phyloP scores from a whole-genome alignment of 2,797 vertebrate genomes.

The Allobates femoralis region DNA sequence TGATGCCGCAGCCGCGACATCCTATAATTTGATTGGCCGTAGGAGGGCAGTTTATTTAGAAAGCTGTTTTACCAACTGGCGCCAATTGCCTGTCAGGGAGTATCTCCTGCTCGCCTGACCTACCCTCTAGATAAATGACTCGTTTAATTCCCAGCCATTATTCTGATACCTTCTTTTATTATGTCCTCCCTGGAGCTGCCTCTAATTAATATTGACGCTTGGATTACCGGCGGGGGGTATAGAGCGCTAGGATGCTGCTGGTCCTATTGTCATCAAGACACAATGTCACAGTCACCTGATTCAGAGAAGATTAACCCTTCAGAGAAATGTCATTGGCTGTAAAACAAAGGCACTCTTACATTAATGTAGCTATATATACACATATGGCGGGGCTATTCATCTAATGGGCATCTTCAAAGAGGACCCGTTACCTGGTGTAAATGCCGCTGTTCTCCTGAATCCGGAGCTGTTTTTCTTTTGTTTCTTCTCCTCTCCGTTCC shows the following conservation, averaged over 20 bases:
- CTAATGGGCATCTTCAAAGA: no score
- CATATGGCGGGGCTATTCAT: no score
- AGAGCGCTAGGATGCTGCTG: slow-evolving; percentile 21
- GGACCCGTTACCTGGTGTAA: no score
- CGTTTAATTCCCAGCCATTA: slow-evolving; percentile 60
- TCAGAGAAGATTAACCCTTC: slow-evolving; percentile 23
- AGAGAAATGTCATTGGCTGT: neutral
- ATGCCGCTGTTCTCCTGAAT: no score
- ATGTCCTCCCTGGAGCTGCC: slow-evolving; percentile 42
- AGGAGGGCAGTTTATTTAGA: slow-evolving; percentile 55
- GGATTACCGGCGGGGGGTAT: slow-evolving; percentile 42
- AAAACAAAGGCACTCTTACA: neutral
- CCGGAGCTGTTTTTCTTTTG: no score
- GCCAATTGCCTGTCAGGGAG: slow-evolving; percentile 58
- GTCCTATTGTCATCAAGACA: slow-evolving; percentile 42
- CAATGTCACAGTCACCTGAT: slow-evolving; percentile 47
- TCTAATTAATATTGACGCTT: slow-evolving; percentile 62
- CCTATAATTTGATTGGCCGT: slow-evolving; percentile 54
- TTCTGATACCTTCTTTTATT: slow-evolving; percentile 59
- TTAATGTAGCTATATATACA: neutral
- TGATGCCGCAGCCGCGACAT: neutral
- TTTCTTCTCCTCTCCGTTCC: no score
- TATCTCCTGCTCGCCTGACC: slow-evolving; percentile 51
- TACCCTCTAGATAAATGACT: slow-evolving; percentile 58
- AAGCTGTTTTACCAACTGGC: slow-evolving; percentile 43